A percentile compares a stretch with the other conserved stretches of the same genome.
These are phyloP conservation scores for Catharus ustulatus DNA, from an alignment of 2,797 vertebrate genomes.

Conservation along the genomic window DNA sequence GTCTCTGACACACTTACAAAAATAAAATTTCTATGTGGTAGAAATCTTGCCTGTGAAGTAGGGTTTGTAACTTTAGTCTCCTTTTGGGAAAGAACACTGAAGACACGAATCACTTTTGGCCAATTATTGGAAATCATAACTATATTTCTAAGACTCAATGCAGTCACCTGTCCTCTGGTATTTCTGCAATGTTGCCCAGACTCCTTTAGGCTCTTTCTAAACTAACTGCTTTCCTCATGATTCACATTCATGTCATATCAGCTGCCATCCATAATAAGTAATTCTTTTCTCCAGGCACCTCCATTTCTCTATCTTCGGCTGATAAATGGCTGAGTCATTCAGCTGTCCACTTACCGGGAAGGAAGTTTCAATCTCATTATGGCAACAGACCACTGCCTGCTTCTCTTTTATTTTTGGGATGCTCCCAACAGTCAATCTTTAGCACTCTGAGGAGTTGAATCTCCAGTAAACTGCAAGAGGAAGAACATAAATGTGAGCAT, in stretches of 20 bases:
- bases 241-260: not conserved
- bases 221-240: not conserved
- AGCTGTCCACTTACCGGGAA: not conserved
- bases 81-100: not conserved
- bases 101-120: not conserved
- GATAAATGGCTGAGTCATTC: not conserved
- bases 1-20: not conserved
- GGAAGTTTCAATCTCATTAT: not conserved
- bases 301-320: not conserved
- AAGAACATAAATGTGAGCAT: not conserved
- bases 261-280: not conserved
- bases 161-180: not conserved
- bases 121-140: not conserved
- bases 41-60: not conserved
- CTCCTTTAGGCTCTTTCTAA: not conserved
- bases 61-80: not conserved
- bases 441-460: not conserved
- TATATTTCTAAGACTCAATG: not conserved
- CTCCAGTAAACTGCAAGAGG: not conserved
- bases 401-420: not conserved
- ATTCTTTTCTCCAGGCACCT: not conserved
- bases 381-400: not conserved
- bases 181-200: not conserved
- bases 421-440: not conserved
- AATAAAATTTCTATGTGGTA: not conserved